Evolutionary conservation across 2,797 vertebrate genomes (phyloP).

Genomic region (Helicolenus hilgendorfi): DNA sequence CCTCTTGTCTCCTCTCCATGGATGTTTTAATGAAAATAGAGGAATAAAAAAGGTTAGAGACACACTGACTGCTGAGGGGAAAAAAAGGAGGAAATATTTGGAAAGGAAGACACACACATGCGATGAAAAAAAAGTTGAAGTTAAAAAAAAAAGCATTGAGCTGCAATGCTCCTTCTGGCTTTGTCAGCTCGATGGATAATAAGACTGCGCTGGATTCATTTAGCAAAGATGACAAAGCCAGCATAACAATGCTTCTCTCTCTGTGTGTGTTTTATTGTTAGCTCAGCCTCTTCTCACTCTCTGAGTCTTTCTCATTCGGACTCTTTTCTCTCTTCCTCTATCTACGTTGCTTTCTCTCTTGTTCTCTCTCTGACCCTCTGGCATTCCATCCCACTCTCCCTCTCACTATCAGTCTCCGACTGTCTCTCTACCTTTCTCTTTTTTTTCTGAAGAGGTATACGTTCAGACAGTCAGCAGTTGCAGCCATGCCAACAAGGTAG

Average conservation of each 20-base stretch:
- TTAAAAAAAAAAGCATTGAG: background rate
- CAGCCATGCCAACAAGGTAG: background rate
- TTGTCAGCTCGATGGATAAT: slow-evolving; percentile 38
- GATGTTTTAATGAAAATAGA: slow-evolving; percentile 44
- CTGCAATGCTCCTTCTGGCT: slow-evolving; percentile 24
- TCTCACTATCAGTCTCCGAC: background rate
- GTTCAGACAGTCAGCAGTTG: background rate
- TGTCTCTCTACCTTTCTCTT: background rate
- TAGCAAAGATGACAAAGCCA: slow-evolving; percentile 27
- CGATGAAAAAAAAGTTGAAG: background rate
- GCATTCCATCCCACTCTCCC: background rate
- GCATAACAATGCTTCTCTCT: background rate
- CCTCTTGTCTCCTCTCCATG: background rate
- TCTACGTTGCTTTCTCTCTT: background rate
- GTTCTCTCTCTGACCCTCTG: background rate
- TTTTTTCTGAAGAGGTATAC: background rate
- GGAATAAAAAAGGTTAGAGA: slow-evolving; percentile 16
- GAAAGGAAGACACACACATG: slow-evolving; percentile 4
- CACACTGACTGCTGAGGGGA: background rate
- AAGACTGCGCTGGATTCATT: slow-evolving; percentile 19
- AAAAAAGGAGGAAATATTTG: slow-evolving; percentile 5
- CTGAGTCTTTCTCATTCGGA: background rate
- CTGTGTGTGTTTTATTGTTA: background rate
- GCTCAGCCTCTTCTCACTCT: background rate
- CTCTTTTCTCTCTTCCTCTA: background rate